Conservation (phyloP, 2,888 invertebrate species). For the Caenorhabditis angaria region DNA sequence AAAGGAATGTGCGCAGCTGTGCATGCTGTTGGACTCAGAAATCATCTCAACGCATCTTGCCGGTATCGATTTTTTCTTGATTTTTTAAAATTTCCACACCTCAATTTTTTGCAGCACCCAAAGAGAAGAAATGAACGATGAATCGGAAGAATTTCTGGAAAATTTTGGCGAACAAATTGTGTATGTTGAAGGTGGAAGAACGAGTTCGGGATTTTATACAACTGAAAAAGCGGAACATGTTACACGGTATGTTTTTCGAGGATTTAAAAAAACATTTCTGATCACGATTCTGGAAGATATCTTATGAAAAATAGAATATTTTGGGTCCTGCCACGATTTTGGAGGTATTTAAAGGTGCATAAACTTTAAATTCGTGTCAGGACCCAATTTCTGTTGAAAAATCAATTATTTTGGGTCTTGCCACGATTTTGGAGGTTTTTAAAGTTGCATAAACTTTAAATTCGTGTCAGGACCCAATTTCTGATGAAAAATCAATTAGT, state of each 20-base stretch:
- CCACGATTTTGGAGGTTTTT: no score
- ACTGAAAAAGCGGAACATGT: conserved; percentile 77
- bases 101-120: conserved; percentile 77
- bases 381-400: no score
- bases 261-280: not conserved
- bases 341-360: no score
- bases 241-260: conserved; percentile 40
- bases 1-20: conserved; percentile 96
- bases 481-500: no score
- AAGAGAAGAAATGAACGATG: conserved; percentile 95
- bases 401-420: no score
- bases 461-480: no score
- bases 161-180: conserved; percentile 89
- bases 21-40: conserved; percentile 96
- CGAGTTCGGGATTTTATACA: conserved; percentile 94
- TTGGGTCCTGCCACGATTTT: no score
- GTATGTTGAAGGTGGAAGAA: conserved; percentile 96
- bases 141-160: conserved; percentile 91
- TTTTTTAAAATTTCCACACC: no score
- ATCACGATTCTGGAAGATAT: not conserved
- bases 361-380: no score
- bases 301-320: no score
- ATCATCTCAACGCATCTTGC: conserved; percentile 85
- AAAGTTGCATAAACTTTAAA: no score
- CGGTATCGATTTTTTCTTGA: no score